Conservation (phyloP, 64 coral and sea anemone species). For the Montipora efflorescens region DNA sequence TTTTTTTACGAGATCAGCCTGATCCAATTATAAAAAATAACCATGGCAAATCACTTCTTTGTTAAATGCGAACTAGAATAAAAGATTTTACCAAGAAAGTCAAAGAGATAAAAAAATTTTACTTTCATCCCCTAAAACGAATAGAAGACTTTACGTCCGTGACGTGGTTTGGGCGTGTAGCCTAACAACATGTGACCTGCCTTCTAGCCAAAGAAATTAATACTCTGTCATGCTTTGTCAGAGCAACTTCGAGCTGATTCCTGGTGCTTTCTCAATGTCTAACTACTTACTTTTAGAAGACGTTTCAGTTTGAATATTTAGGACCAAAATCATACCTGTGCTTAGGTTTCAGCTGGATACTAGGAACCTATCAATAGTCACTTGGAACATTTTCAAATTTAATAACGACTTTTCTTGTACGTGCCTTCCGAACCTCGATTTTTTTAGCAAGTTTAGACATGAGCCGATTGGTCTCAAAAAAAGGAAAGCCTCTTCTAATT, state of each 20-base stretch:
- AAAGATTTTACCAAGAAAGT: neutral
- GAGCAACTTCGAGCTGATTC: too few species aligned
- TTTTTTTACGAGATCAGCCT: neutral
- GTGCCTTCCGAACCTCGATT: neutral
- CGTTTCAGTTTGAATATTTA: too few species aligned
- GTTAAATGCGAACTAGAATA: neutral
- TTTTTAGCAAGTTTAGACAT: constrained; percentile 3
- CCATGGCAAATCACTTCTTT: neutral
- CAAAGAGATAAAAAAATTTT: neutral
- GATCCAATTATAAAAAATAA: constrained; percentile 2
- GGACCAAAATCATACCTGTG: neutral
- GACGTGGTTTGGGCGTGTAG: neutral
- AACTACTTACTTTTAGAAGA: too few species aligned
- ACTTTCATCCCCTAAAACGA: neutral
- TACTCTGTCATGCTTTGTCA: too few species aligned
- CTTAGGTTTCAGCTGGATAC: neutral
- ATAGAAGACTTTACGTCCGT: neutral
- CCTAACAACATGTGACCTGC: neutral
- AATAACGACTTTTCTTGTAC: constrained; percentile 2
- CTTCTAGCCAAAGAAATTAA: too few species aligned
- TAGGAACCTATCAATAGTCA: neutral
- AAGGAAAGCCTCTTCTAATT: neutral
- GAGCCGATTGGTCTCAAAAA: neutral
- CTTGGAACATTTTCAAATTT: neutral
- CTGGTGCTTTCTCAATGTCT: too few species aligned